phyloP scores from a whole-genome alignment of 2,888 invertebrate genomes.

The Clitarchus hookeri region DNA sequence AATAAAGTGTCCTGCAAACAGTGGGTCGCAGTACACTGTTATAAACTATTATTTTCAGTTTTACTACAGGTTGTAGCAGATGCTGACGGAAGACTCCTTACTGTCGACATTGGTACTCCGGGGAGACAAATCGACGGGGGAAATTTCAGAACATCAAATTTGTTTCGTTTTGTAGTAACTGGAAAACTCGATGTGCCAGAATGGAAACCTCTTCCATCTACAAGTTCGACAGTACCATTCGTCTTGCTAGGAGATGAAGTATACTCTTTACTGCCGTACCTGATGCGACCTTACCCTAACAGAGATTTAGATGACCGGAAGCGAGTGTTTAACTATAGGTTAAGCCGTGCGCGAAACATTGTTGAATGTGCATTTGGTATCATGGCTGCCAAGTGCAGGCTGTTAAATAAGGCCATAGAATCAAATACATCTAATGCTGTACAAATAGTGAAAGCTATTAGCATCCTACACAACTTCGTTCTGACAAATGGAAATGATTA shows the following conservation, averaged over 20 bases:
- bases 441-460: slow-evolving; percentile 1
- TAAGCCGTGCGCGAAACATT: too few relatives aligned
- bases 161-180: not conserved
- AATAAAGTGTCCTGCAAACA: too few relatives aligned
- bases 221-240: not conserved
- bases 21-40: slow-evolving; percentile 1
- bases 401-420: slow-evolving; percentile 2
- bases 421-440: not conserved
- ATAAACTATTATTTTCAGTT: not conserved
- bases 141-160: slow-evolving; percentile 6
- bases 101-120: slow-evolving; percentile 16
- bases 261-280: not conserved
- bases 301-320: slow-evolving; percentile 16
- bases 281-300: slow-evolving; percentile 6
- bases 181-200: not conserved
- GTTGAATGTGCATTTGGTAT: slow-evolving; percentile 17
- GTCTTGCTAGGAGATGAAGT: not conserved
- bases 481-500: not conserved
- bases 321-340: too few relatives aligned
- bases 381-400: not conserved
- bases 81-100: not conserved
- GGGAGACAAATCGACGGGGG: slow-evolving; percentile 20
- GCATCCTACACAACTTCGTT: slow-evolving; percentile 15
- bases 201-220: too few relatives aligned
- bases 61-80: slow-evolving; percentile 2